Evolutionary conservation across 2,888 invertebrate species (phyloP).

Genomic region (Gonocerus acuteangulatus): DNA sequence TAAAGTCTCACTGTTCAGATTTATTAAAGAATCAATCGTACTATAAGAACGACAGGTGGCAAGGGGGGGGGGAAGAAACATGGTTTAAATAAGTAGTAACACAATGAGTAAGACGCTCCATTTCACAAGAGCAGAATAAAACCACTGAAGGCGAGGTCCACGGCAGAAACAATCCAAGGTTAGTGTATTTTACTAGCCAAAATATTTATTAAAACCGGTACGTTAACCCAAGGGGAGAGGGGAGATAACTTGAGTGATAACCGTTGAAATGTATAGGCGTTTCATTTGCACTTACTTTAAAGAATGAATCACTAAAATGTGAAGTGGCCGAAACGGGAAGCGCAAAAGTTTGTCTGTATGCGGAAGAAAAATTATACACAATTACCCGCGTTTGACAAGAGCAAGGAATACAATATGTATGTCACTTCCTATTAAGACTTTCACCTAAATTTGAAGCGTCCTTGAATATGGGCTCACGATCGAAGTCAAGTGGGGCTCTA

Average conservation of each 20-base stretch:
- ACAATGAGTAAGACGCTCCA: too few species aligned
- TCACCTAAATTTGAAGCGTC: conserved; percentile 20
- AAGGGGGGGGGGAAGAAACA: background rate
- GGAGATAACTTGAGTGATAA: background rate
- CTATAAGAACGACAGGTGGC: background rate
- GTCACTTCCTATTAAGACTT: conserved; percentile 8
- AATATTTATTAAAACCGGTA: conserved; percentile 9
- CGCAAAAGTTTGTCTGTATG: too few species aligned
- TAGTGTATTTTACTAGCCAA: conserved; percentile 13
- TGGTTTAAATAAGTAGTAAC: too few species aligned
- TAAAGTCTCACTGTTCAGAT: too few species aligned
- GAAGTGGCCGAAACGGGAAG: too few species aligned
- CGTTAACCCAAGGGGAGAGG: conserved; percentile 5
- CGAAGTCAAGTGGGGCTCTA: background rate
- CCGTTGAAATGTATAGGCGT: too few species aligned
- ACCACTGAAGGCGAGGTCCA: conserved; percentile 3
- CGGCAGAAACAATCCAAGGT: background rate
- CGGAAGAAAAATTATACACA: too few species aligned
- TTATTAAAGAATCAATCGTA: too few species aligned
- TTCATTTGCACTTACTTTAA: too few species aligned
- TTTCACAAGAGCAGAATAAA: background rate
- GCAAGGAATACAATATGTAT: conserved; percentile 9
- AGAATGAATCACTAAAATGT: too few species aligned
- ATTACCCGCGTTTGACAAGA: background rate
- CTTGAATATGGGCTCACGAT: background rate